phyloP scores from a whole-genome alignment of 2,888 invertebrate species.

The Exephanes ischioxanthus region DNA sequence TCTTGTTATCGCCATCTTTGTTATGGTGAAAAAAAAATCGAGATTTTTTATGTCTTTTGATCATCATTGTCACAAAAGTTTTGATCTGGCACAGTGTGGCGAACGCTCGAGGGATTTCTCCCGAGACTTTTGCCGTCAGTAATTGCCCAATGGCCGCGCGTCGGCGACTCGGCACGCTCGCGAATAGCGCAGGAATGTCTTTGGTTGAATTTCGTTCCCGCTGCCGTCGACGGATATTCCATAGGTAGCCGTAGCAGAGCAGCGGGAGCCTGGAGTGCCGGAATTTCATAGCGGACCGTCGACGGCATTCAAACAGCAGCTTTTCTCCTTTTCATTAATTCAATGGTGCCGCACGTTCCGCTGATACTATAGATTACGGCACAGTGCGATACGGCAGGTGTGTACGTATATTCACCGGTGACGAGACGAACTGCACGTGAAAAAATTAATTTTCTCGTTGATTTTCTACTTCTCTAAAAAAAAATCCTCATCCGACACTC shows the following conservation, averaged over 20 bases:
- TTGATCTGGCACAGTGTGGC: not conserved
- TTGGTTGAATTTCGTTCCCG: conserved; percentile 21
- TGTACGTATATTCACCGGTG: not conserved
- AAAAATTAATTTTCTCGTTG: conserved; percentile 29
- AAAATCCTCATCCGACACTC: too few species aligned
- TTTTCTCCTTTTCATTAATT: conserved; percentile 53
- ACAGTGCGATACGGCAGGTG: not conserved
- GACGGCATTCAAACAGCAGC: conserved; percentile 32
- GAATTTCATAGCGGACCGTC: conserved; percentile 46
- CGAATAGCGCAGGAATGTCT: conserved; percentile 16
- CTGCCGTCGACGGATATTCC: conserved; percentile 37
- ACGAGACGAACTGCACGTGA: conserved; percentile 35
- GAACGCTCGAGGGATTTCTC: not conserved
- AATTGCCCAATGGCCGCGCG: not conserved
- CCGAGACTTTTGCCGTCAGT: conserved; percentile 7
- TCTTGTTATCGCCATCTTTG: too few species aligned
- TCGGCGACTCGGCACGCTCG: not conserved
- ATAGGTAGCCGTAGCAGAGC: not conserved
- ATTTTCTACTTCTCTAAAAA: conserved; percentile 16
- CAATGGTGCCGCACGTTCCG: conserved; percentile 13
- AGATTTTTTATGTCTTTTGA: too few species aligned
- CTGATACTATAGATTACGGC: not conserved
- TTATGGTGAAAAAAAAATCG: too few species aligned
- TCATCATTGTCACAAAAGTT: too few species aligned
- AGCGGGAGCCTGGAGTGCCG: conserved; percentile 31